These are phyloP conservation scores for Crotalus helleri DNA, from an alignment of 2,113 vertebrate genomes.

Conservation along the genomic window DNA sequence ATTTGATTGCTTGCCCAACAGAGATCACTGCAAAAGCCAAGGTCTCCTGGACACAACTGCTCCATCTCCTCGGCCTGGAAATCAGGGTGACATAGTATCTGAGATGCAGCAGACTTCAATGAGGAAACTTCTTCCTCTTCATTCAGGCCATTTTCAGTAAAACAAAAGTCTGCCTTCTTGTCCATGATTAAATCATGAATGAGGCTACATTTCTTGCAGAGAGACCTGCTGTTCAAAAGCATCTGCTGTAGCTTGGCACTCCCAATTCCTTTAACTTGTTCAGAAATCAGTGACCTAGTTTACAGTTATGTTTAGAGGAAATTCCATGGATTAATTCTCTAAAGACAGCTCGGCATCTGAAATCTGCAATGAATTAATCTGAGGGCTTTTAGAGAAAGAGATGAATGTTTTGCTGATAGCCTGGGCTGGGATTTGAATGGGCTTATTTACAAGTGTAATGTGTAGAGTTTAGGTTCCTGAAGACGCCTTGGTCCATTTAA, in stretches of 20 bases:
- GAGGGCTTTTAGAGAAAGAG: constrained; percentile 20
- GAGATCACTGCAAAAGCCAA: neutral
- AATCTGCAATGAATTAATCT: constrained; percentile 45
- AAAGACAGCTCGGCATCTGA: constrained; percentile 39
- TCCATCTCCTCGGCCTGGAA: neutral
- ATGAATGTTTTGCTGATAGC: constrained; percentile 45
- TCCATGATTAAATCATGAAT: neutral
- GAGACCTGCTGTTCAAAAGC: neutral
- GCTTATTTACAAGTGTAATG: constrained; percentile 13
- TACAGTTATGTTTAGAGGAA: constrained; percentile 31
- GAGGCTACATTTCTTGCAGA: neutral
- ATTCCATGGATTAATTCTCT: constrained; percentile 36
- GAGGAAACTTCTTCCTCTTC: neutral
- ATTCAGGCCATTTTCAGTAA: neutral
- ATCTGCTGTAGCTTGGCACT: neutral
- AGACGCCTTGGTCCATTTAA: constrained; percentile 31
- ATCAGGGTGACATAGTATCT: neutral
- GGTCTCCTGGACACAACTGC: neutral
- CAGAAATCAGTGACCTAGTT: neutral
- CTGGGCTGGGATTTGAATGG: constrained; percentile 22
- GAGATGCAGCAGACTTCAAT: neutral
- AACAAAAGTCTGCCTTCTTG: neutral
- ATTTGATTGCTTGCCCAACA: neutral
- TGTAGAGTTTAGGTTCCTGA: constrained; percentile 22
- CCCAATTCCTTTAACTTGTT: neutral